Percentiles rank a stretch among this genome's conserved stretches.
These are phyloP conservation scores for Myotis davidii DNA, from an alignment of 2,113 vertebrate species.

Conservation along the genomic window DNA sequence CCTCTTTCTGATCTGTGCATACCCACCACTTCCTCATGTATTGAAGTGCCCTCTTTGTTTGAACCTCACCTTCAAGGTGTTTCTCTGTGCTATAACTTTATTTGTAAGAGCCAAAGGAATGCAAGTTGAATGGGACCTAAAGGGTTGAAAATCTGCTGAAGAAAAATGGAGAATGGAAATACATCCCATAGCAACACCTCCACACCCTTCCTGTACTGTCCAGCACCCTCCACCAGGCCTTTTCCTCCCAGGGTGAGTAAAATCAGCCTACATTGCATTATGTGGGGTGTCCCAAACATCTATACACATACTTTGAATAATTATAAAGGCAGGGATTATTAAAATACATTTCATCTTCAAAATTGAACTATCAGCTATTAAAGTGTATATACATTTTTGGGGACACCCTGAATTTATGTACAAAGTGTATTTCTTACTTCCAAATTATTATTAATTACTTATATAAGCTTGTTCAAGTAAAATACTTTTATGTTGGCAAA, in stretches of 20 bases:
- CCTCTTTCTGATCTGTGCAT: neutral
- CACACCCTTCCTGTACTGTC: neutral
- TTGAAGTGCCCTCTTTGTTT: neutral
- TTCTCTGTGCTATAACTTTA: neutral
- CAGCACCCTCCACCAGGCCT: neutral
- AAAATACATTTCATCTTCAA: too few relatives aligned
- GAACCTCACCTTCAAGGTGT: neutral
- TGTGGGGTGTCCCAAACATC: neutral
- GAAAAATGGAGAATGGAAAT: neutral
- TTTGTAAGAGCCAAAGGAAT: neutral
- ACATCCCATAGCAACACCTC: neutral
- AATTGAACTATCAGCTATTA: too few relatives aligned
- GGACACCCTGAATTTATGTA: neutral
- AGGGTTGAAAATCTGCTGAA: neutral
- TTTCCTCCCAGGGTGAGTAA: neutral
- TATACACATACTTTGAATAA: too few relatives aligned
- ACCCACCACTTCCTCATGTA: fast-evolving
- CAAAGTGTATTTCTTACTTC: neutral
- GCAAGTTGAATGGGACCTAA: neutral
- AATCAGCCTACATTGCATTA: neutral
- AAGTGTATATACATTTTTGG: too few relatives aligned
- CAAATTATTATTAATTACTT: neutral
- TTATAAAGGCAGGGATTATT: too few relatives aligned
- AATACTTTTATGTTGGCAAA: neutral
- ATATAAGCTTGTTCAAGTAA: neutral